These are phyloP conservation scores for Cairina moschata DNA, from an alignment of 2,113 vertebrate genomes.

Conservation along the genomic window DNA sequence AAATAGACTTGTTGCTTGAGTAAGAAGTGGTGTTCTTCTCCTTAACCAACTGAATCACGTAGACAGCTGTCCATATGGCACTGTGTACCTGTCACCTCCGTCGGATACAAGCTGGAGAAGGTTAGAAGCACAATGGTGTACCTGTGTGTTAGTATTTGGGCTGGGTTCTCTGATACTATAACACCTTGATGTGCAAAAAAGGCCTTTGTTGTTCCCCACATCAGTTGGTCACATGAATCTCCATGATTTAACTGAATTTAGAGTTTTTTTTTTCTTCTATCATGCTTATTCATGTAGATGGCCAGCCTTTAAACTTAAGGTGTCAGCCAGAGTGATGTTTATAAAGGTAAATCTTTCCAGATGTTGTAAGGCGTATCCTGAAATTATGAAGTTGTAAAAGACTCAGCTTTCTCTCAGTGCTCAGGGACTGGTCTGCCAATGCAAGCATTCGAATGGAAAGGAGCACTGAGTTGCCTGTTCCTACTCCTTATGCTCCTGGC, in stretches of 20 bases:
- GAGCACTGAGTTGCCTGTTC: background rate
- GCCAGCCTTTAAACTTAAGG: rapidly evolving
- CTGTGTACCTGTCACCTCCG: constrained; percentile 95
- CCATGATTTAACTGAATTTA: background rate
- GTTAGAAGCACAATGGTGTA: constrained; percentile 68
- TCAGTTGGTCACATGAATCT: background rate
- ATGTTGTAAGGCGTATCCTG: background rate
- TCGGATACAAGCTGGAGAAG: constrained; percentile 98
- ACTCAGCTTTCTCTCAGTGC: background rate
- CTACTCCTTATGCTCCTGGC: background rate
- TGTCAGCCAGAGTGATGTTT: background rate
- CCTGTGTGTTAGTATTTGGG: rapidly evolving
- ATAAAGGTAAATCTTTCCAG: background rate
- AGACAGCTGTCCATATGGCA: constrained; percentile 97
- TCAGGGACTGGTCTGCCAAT: background rate
- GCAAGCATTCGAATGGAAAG: background rate
- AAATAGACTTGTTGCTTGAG: background rate
- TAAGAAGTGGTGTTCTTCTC: constrained; percentile 14
- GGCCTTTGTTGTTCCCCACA: background rate
- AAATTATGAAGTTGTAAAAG: background rate
- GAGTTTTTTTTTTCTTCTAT: background rate
- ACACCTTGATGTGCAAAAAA: rapidly evolving
- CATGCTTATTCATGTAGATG: background rate
- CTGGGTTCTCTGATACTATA: rapidly evolving
- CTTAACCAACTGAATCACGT: constrained; percentile 87